Conservation (phyloP, 2,888 invertebrate species). For the Sceliomorpha sp. region DNA sequence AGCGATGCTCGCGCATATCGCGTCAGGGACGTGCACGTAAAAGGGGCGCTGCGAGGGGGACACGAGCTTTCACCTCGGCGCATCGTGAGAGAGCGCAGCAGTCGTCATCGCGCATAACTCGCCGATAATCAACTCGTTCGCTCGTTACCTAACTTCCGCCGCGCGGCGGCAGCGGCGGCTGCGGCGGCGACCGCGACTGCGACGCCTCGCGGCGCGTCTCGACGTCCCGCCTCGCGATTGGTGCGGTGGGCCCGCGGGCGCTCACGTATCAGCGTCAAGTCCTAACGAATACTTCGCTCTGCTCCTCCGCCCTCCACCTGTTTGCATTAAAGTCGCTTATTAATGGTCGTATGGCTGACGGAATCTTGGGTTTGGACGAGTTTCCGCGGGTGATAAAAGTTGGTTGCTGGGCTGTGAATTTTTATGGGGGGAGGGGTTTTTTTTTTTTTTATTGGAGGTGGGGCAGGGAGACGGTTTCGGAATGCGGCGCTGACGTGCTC, state of each 20-base stretch:
- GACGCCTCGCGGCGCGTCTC: constrained; percentile 43
- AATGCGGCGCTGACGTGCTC: too few relatives aligned
- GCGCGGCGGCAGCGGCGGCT: too few relatives aligned
- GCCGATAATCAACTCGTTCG: constrained; percentile 64
- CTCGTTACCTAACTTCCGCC: constrained; percentile 68
- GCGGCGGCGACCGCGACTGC: too few relatives aligned
- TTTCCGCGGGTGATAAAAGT: too few relatives aligned
- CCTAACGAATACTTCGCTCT: constrained; percentile 19
- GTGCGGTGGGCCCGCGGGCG: constrained; percentile 44
- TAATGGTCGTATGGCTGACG: too few relatives aligned
- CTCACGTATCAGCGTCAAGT: constrained; percentile 35
- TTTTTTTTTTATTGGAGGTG: too few relatives aligned
- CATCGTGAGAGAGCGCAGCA: constrained; percentile 67
- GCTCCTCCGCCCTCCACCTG: constrained; percentile 34
- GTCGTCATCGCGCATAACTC: constrained; percentile 65
- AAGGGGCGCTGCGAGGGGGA: constrained; percentile 37
- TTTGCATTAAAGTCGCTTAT: too few relatives aligned
- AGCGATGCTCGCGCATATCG: constrained; percentile 32
- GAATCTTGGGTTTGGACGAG: constrained; percentile 39
- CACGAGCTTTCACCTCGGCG: constrained; percentile 68
- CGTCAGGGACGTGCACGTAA: constrained; percentile 29
- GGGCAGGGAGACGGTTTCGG: too few relatives aligned
- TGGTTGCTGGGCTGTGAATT: too few relatives aligned
- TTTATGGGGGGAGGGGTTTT: too few relatives aligned
- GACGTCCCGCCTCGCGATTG: constrained; percentile 52